phyloP scores from a whole-genome alignment of 2,888 invertebrate genomes.

The Micropterix aruncella region DNA sequence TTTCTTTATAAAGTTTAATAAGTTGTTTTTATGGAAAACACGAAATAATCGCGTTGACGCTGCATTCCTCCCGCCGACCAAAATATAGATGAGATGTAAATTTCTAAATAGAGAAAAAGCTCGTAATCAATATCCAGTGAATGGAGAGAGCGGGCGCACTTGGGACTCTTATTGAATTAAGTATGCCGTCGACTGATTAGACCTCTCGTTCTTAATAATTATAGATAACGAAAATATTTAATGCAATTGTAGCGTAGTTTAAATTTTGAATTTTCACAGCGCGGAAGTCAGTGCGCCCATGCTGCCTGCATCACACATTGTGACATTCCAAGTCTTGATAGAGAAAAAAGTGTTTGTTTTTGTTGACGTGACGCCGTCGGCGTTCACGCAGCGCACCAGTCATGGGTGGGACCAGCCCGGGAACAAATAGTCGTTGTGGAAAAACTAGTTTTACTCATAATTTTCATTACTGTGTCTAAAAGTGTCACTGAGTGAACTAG shows the following conservation, averaged over 20 bases:
- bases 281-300: background rate
- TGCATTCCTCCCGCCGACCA: constrained; percentile 44
- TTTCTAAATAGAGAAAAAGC: constrained; percentile 10
- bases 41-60: constrained; percentile 34
- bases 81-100: constrained; percentile 20
- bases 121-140: constrained; percentile 8
- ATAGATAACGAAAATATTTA: background rate
- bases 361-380: background rate
- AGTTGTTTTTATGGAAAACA: background rate
- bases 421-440: constrained; percentile 33
- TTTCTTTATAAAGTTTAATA: background rate
- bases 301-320: constrained; percentile 12
- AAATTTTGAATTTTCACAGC: background rate
- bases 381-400: constrained; percentile 16
- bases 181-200: background rate
- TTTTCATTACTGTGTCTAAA: too few relatives aligned
- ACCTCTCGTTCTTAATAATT: background rate
- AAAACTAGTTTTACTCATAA: too few relatives aligned
- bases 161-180: background rate
- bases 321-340: constrained; percentile 41
- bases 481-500: too few relatives aligned
- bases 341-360: constrained; percentile 21
- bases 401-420: constrained; percentile 43
- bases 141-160: constrained; percentile 7
- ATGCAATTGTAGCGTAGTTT: too few relatives aligned